Percentiles rank a stretch among this genome's conserved stretches.
Conservation (phyloP, 2,797 vertebrate species). For the Mormyrus hasselquistii region DNA sequence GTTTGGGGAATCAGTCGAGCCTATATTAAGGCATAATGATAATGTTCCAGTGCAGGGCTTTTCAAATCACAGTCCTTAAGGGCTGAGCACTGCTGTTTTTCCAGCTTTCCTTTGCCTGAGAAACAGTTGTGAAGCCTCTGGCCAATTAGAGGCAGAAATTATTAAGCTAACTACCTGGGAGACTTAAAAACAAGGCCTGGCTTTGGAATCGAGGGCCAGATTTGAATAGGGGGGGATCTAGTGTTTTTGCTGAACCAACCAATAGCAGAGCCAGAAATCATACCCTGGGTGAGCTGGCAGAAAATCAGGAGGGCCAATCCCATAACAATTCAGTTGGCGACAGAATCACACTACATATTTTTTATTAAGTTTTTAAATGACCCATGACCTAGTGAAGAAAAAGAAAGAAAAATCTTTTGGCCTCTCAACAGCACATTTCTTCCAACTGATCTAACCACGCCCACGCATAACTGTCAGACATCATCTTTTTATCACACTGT, state of each 20-base stretch:
- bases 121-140: no score
- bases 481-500: not conserved
- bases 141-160: no score
- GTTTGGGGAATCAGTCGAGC: not conserved
- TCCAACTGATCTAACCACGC: not conserved
- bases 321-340: not conserved
- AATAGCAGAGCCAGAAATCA: not conserved
- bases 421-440: not conserved
- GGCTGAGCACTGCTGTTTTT: no score
- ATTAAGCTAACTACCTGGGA: no score
- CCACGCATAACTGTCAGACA: not conserved
- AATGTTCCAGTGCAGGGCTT: not conserved
- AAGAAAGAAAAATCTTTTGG: not conserved
- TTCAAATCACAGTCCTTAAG: no score
- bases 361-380: not conserved
- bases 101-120: no score
- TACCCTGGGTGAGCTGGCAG: not conserved
- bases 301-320: not conserved
- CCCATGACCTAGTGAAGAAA: not conserved
- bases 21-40: not conserved
- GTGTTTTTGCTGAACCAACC: not conserved
- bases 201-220: no score
- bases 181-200: no score
- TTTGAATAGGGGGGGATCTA: not conserved
- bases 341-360: not conserved